Evolutionary conservation across 2,113 vertebrate genomes (phyloP).

Genomic region (Antechinus flavipes): DNA sequence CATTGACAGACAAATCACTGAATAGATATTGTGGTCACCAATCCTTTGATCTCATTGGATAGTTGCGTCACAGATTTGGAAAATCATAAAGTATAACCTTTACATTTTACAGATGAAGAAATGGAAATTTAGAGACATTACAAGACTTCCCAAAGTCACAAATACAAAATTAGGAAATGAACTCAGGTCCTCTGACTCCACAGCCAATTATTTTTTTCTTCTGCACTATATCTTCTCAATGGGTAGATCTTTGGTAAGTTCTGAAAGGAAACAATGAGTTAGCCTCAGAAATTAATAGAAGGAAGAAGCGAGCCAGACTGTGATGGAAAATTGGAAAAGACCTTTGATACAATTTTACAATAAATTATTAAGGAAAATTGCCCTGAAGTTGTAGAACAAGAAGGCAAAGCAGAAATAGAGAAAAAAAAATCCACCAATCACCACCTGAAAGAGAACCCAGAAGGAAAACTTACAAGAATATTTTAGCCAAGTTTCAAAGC

Average conservation of each 20-base stretch:
- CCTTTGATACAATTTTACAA: too few relatives aligned
- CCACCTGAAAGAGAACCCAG: too few relatives aligned
- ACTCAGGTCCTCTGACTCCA: neutral
- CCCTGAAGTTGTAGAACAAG: too few relatives aligned
- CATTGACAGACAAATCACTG: neutral
- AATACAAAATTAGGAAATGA: neutral
- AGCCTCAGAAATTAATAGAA: neutral
- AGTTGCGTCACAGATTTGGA: neutral
- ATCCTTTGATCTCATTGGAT: neutral
- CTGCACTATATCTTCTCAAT: neutral
- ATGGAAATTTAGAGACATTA: neutral
- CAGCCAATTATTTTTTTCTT: neutral
- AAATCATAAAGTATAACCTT: neutral
- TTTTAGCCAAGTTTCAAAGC: too few relatives aligned
- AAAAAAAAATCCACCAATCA: too few relatives aligned
- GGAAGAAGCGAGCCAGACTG: neutral
- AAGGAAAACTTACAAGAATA: too few relatives aligned
- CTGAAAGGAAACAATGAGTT: neutral
- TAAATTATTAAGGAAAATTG: too few relatives aligned
- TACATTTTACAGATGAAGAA: neutral
- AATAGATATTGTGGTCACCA: neutral
- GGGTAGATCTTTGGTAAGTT: neutral
- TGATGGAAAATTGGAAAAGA: neutral
- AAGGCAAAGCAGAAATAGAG: too few relatives aligned
- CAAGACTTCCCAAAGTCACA: neutral